Base-by-base conservation (phyloP, 64 coral and sea anemone genomes). In the Dendronephthya gigantea region DNA sequence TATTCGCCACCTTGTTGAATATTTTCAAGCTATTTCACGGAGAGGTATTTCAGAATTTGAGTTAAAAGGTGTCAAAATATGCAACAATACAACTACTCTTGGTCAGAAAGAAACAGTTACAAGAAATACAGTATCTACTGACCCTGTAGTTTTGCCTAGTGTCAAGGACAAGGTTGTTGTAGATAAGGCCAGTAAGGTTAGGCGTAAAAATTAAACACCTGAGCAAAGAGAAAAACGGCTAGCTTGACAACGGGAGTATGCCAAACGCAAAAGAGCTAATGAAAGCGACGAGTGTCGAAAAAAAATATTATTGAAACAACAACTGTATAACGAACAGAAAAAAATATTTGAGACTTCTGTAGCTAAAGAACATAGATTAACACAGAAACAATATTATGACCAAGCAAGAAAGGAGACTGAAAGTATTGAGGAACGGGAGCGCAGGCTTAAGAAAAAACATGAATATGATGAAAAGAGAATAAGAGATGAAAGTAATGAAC, bases 201-300 rank as follows among this genome's bases (percentile, higher is more conserved):
- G 9, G 1, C 23, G 50, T 52, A 52, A 52, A 1, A 52, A 52
- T 52, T 12, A 52, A 52, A 52, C 50, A 52, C 1, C 1, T 16
- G 1, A 74, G 68, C 68, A 74, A 74, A 74, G 68, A 74, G 68
- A 74, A 0, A 74, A 74, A 74, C 11, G 68, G 23, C 30, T 74
- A 27, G 13, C 25, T 12, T 12, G 68, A 74, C 68, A 74, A 74
- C 68, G 68, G 25, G 68, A 74, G 68, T 74, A 74, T 74, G 68
- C 23, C 68, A 74, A 74, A 74, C 68, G 68, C 68, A 74, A 74
- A 74, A 74, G 68, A 74, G 68, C 68, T 19, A 74, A 74, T 74
- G 68, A n/a, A n/a, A n/a, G 27, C 12, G 27, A 17, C 27, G 12
- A 10, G 66, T 70, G 66, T 70, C 66, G n/a, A n/a, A n/a, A n/a